phyloP scores from a whole-genome alignment of 2,888 invertebrate genomes.

The Adelognathus sp. region DNA sequence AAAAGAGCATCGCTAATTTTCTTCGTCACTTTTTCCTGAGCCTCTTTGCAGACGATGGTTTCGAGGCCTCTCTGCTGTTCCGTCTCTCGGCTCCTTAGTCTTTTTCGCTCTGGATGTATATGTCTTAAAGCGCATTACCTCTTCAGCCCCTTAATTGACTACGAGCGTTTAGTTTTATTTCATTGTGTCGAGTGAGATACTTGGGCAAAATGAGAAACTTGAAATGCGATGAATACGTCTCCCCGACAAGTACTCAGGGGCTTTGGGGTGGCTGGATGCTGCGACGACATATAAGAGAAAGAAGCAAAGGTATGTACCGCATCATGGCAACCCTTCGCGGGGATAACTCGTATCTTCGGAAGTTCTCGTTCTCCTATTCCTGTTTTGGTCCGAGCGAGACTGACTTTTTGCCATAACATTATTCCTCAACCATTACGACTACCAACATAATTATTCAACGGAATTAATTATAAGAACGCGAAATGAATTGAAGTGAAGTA shows the following conservation, averaged over 20 bases:
- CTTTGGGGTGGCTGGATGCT: slow-evolving; percentile 23
- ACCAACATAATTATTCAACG: neutral
- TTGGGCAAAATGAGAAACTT: slow-evolving; percentile 39
- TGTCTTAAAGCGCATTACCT: slow-evolving; percentile 67
- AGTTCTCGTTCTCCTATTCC: slow-evolving; percentile 12
- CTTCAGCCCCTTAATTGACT: slow-evolving; percentile 73
- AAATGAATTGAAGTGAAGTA: slow-evolving; percentile 25
- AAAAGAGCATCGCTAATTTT: slow-evolving; percentile 4
- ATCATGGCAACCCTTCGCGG: slow-evolving; percentile 37
- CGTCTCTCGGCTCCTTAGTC: slow-evolving; percentile 29
- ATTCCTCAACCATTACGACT: slow-evolving; percentile 9
- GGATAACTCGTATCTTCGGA: slow-evolving; percentile 56
- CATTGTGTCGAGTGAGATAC: slow-evolving; percentile 13
- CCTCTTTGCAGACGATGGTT: slow-evolving; percentile 48
- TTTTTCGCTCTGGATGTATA: slow-evolving; percentile 19
- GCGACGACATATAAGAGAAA: slow-evolving; percentile 39
- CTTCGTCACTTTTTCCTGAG: slow-evolving; percentile 45
- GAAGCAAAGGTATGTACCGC: slow-evolving; percentile 28
- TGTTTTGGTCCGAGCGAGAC: neutral
- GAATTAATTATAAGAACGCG: neutral
- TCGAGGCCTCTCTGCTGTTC: slow-evolving; percentile 55
- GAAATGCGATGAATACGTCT: slow-evolving; percentile 39
- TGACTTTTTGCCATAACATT: slow-evolving; percentile 9
- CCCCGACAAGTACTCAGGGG: slow-evolving; percentile 19
- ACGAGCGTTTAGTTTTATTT: slow-evolving; percentile 74